phyloP scores from a whole-genome alignment of 2,113 vertebrate genomes.

The Colius striatus region DNA sequence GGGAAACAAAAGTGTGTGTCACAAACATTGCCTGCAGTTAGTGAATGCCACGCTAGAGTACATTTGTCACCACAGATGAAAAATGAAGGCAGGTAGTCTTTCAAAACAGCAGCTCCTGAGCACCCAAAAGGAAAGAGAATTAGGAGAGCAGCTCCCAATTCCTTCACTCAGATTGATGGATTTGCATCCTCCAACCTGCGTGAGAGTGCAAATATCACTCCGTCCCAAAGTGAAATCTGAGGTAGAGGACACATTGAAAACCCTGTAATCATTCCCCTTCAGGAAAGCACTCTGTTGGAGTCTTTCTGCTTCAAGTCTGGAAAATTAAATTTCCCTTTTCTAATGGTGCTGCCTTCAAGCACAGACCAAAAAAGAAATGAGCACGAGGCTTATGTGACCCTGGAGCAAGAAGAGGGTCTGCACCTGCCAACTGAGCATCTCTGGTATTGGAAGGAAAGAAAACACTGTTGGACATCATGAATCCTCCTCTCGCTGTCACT shows the following conservation, averaged over 20 bases:
- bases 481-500: rapidly evolving
- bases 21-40: neutral
- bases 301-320: neutral
- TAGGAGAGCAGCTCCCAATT: neutral
- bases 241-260: neutral
- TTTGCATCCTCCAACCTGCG: neutral
- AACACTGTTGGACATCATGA: rapidly evolving
- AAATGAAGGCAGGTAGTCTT: slow-evolving; percentile 1
- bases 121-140: neutral
- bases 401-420: neutral
- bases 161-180: neutral
- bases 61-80: slow-evolving; percentile 1
- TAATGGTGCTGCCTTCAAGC: neutral
- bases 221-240: neutral
- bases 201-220: neutral
- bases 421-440: neutral
- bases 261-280: neutral
- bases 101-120: slow-evolving; percentile 14
- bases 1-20: neutral
- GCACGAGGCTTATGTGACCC: neutral
- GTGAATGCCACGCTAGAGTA: neutral
- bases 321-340: neutral
- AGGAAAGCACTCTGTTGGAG: neutral
- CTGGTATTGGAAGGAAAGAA: neutral
- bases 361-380: neutral